Base-by-base conservation (phyloP, 2,888 invertebrate genomes). In the Stenodera caucasica region DNA sequence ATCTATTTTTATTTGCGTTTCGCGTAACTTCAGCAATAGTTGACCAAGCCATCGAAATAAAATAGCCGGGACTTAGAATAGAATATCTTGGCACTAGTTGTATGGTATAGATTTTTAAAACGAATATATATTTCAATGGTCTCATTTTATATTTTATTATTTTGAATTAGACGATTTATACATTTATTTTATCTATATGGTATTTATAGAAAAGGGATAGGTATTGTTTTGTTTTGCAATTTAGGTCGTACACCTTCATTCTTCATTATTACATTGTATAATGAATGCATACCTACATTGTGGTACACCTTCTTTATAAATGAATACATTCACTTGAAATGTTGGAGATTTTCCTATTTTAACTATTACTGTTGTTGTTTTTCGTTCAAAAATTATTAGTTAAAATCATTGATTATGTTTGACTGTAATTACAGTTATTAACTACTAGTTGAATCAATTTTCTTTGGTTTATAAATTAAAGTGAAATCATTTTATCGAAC, bases 21-120 rank as follows among this genome's bases (percentile, higher is more conserved):
- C 64, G 64, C 64, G 64, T 60, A 67, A 67, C 67, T 63, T 64
- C 59, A 60, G 61, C 61, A 58, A 56, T 59, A 65, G 53, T 60
- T 53, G 64, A 61, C 63, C 66, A 40, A 66, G 66, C 63, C 63
- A 58, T 71, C 67, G 65, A 72, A 73, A 72, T 72, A 73, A 72
- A 72, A 70, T 70, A 68, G 66, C 67, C 66, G 64, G 68, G 65
- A 68, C 73, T 74, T 70, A 72, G 73, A 74, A 74, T 74, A 74
- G 73, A 67, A 68, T 67, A 64, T 61, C 70, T 72, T 72, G 73
- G 73, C 72, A 72, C 68, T 61, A 49, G 61, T 51, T 57, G 61
- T 63, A 59, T 54, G 58, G 56, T 33, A 53, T 33, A 33, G 40
- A 53, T 29, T 40, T 40, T 32, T 57, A 26, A 26, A 52, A 32